A percentile compares a stretch with the other conserved stretches of the same genome.
These are phyloP conservation scores for Ptyas mucosa DNA, from an alignment of 2,113 vertebrate species.

Conservation along the genomic window DNA sequence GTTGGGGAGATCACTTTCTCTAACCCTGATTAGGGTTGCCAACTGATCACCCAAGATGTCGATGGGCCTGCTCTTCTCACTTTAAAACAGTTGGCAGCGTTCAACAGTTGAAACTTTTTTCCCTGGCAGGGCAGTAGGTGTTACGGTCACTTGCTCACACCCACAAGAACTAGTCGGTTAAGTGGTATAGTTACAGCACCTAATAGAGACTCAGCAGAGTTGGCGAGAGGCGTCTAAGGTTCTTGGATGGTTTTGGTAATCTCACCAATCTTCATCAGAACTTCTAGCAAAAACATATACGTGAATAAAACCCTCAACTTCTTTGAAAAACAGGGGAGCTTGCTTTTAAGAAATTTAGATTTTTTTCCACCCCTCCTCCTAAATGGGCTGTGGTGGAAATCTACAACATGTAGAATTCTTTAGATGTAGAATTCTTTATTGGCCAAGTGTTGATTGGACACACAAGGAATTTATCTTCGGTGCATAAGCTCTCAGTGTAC, in stretches of 20 bases:
- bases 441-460: too few species aligned
- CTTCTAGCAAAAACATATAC: not conserved
- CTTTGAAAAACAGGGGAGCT: not conserved
- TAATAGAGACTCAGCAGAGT: not conserved
- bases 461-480: too few species aligned
- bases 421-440: too few species aligned
- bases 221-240: not conserved
- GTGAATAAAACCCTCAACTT: not conserved
- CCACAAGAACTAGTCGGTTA: not conserved
- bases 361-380: rapidly evolving
- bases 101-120: not conserved
- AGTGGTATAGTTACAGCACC: not conserved
- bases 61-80: not conserved
- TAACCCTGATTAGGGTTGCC: not conserved
- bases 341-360: not conserved
- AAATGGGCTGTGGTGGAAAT: not conserved
- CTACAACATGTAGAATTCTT: too few species aligned
- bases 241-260: not conserved
- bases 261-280: not conserved
- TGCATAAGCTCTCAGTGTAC: too few species aligned
- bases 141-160: too few species aligned
- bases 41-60: not conserved
- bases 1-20: not conserved
- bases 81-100: not conserved
- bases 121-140: not conserved